Evolutionary conservation across 2,888 invertebrate species (phyloP).

Genomic region (Drosophila paramelanica): DNA sequence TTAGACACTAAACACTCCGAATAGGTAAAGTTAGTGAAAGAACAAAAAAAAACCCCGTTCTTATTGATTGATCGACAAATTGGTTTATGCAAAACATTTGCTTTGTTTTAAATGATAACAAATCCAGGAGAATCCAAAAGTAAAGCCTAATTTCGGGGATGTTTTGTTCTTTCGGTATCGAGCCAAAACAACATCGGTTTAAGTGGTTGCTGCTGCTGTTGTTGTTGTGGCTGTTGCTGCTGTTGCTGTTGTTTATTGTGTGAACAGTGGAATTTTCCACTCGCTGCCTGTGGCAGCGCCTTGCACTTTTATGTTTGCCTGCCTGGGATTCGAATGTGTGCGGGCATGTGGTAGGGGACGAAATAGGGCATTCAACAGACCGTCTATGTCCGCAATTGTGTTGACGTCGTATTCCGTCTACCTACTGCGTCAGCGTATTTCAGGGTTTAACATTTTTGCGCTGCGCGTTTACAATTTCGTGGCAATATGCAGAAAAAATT

Average conservation of each 20-base stretch:
- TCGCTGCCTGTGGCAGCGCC: conserved; percentile 54
- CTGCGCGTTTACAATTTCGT: conserved; percentile 45
- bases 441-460: conserved; percentile 62
- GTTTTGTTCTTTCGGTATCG: conserved; percentile 41
- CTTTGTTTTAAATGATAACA: conserved; percentile 64
- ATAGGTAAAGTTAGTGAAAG: conserved; percentile 2
- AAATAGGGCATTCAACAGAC: conserved; percentile 44
- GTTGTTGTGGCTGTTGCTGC: conserved; percentile 22
- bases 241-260: conserved; percentile 20
- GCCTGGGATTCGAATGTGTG: conserved; percentile 38
- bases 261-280: conserved; percentile 81
- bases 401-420: conserved; percentile 41
- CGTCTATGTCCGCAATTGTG: conserved; percentile 23
- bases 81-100: conserved; percentile 63
- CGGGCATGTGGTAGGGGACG: conserved; percentile 33
- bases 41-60: conserved; percentile 19
- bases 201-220: conserved; percentile 12
- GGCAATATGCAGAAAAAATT: conserved; percentile 36
- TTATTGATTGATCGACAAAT: conserved; percentile 67
- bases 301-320: conserved; percentile 75
- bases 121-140: conserved; percentile 39
- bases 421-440: conserved; percentile 73
- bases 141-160: conserved; percentile 78
- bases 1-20: conserved; percentile 11
- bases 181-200: conserved; percentile 13